phyloP scores from a whole-genome alignment of 2,113 vertebrate species.

The Coturnix japonica region DNA sequence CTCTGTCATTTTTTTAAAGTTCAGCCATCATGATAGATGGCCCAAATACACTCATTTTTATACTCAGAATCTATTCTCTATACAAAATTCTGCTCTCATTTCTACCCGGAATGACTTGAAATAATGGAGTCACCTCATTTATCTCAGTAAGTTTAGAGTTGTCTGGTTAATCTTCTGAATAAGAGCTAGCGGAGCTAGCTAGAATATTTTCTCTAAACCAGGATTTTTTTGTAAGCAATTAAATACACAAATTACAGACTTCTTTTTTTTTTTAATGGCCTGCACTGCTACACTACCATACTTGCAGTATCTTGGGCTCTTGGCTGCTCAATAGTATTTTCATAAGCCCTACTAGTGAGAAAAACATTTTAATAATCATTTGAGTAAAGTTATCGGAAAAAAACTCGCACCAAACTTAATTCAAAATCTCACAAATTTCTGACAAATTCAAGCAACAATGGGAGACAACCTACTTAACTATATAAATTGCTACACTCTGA shows the following conservation, averaged over 20 bases:
- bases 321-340: background rate
- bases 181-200: background rate
- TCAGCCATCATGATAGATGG: background rate
- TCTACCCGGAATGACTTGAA: background rate
- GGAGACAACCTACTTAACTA: background rate
- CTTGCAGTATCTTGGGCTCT: background rate
- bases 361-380: background rate
- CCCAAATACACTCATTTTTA: background rate
- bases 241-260: background rate
- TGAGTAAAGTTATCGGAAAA: background rate
- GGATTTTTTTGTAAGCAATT: background rate
- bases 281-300: accelerated
- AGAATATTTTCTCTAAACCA: background rate
- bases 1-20: background rate
- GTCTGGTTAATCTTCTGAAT: background rate
- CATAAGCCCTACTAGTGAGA: background rate
- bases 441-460: background rate
- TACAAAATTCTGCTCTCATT: background rate
- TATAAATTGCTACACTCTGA: background rate
- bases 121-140: background rate
- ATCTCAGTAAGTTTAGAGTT: background rate
- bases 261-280: background rate
- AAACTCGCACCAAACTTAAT: background rate
- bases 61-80: background rate
- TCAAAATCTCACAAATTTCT: background rate